Evolutionary conservation across 2,888 invertebrate genomes (phyloP), one percentile per base, ranked within the genome.

Genomic region (Morpho achilles): DNA sequence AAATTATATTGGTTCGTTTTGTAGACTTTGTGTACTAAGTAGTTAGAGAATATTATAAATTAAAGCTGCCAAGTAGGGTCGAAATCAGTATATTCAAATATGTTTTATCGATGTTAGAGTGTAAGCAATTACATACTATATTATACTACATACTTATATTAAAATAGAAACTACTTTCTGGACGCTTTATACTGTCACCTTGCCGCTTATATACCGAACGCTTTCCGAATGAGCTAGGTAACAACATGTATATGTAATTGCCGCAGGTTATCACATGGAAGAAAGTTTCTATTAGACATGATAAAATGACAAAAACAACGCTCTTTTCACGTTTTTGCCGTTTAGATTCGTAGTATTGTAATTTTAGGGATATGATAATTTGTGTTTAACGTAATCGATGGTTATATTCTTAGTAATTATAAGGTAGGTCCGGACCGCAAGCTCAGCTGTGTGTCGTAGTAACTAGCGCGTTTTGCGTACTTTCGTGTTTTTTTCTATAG

Each of bases 1-100:
- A 32, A 32, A 2, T n/a, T 48, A 16, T 53, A 49, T 53, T 43
- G 41, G 23, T 43, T 53, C 45, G 40, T 52, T 53, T 52, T 52
- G 32, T 49, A 16, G 39, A 53, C 47, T 53, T 53, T 23, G 45
- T 40, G 47, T 51, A 54, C 22, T 55, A 48, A 60, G 7, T 50
- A 32, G 0, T 42, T 51, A 52, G 45, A 57, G 48, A 60, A 8
- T 59, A 49, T 48, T 51, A 50, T 44, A 52, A 62, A 56, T 57
- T 49, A 59, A 55, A 39, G 62, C 62, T 62, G 62, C 62, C 64
- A 62, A 53, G n/a, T 54, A 50, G 42, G n/a, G 53, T 48, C 59
- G 50, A 48, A 50, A 53, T 50, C 47, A 46, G 55, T 61, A 48
- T 40, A 56, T 32, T 32, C 32, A 7, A 32, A 45, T 55, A 50